A percentile compares a stretch with the other conserved stretches of the same genome.
These are phyloP conservation scores for Vicugna pacos DNA, from an alignment of 2,113 vertebrate genomes.

Conservation along the genomic window DNA sequence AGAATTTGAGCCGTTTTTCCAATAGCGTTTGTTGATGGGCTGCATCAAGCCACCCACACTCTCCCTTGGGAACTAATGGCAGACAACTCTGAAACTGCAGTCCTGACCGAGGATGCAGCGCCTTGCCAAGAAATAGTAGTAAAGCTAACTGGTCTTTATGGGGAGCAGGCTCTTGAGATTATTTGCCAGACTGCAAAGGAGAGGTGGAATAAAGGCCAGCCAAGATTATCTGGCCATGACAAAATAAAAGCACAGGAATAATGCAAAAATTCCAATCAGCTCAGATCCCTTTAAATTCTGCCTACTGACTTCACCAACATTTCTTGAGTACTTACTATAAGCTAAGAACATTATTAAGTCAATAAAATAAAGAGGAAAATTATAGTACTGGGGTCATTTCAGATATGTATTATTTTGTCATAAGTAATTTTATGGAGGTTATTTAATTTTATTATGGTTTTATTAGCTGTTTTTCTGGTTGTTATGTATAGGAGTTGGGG, in stretches of 20 bases:
- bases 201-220: conserved; percentile 1
- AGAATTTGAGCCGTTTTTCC: not conserved
- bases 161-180: conserved; percentile 24
- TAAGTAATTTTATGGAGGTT: not conserved
- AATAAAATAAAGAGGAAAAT: conserved; percentile 48
- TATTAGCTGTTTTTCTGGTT: conserved; percentile 12
- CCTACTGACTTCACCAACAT: not conserved
- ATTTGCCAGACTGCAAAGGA: conserved; percentile 37
- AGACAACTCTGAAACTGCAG: not conserved
- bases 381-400: not conserved
- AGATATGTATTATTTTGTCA: conserved; percentile 10
- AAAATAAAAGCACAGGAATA: conserved; percentile 37
- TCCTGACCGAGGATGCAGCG: conserved; percentile 22
- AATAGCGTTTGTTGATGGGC: not conserved
- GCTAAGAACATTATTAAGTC: not conserved
- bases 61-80: not conserved
- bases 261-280: not conserved
- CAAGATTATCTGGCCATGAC: conserved; percentile 13
- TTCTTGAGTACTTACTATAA: not conserved
- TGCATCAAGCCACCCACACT: not conserved
- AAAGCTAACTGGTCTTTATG: conserved; percentile 32
- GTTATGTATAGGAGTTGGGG: not conserved
- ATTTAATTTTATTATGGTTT: conserved; percentile 17
- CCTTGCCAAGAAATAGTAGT: conserved; percentile 38
- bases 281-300: not conserved